These are phyloP conservation scores for Cylindroiulus punctatus DNA, from an alignment of 2,888 invertebrate species.

Conservation along the genomic window DNA sequence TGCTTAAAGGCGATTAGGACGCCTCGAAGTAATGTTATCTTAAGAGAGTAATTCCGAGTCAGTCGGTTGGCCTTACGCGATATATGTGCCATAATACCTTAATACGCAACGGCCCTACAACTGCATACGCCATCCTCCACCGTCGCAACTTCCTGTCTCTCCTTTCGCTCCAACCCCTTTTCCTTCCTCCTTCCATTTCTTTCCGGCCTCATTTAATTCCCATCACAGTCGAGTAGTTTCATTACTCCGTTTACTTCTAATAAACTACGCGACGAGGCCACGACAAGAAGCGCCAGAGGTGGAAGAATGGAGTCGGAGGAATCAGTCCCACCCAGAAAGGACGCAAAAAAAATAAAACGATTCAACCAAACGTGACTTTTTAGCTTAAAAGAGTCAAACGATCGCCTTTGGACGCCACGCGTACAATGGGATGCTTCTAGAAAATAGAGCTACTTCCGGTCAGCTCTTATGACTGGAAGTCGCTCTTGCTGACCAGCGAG, in stretches of 20 bases:
- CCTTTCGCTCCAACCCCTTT: conserved; percentile 34
- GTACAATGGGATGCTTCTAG: neutral
- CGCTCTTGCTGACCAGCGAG: neutral
- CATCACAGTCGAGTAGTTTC: conserved; percentile 51
- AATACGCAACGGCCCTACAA: neutral
- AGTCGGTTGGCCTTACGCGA: conserved; percentile 34
- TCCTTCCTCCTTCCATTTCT: conserved; percentile 42
- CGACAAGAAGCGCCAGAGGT: neutral
- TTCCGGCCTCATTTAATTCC: conserved; percentile 50
- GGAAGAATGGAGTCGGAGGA: neutral
- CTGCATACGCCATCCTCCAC: neutral
- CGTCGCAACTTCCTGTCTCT: conserved; percentile 9
- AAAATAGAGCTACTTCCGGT: conserved; percentile 24
- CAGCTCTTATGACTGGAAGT: neutral
- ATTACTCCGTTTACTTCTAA: conserved; percentile 47
- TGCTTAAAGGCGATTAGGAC: conserved; percentile 34
- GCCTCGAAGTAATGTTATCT: conserved; percentile 42
- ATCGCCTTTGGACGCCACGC: neutral
- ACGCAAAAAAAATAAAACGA: conserved; percentile 7
- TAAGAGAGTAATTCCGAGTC: conserved; percentile 38
- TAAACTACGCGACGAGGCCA: conserved; percentile 1
- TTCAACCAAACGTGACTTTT: conserved; percentile 38
- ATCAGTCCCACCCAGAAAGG: neutral
- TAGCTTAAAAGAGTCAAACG: conserved; percentile 31
- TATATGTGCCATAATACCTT: conserved; percentile 22